Conservation (phyloP, 2,113 vertebrate species). For the Oreochromis aureus region DNA sequence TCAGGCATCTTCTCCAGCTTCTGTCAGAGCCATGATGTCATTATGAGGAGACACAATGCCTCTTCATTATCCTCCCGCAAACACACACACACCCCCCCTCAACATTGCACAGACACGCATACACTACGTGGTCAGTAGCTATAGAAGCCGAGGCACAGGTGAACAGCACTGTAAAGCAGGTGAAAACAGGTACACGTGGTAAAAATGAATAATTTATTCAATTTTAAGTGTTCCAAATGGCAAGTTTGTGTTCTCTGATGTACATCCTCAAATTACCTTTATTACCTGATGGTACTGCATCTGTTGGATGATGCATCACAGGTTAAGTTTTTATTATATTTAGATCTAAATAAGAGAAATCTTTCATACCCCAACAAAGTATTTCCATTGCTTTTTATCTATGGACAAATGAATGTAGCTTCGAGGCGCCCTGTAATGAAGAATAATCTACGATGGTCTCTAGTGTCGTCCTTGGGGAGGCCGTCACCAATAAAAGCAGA, state of each 20-base stretch:
- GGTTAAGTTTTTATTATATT: neutral
- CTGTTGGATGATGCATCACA: neutral
- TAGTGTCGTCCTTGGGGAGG: neutral
- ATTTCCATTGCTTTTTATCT: neutral
- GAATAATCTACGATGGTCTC: neutral
- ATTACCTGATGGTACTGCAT: neutral
- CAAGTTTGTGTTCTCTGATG: neutral
- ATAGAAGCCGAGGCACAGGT: constrained; percentile 13
- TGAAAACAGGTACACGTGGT: neutral
- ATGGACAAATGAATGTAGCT: neutral
- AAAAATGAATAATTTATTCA: neutral
- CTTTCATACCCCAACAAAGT: neutral
- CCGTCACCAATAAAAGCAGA: neutral
- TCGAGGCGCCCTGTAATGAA: neutral
- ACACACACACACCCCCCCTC: neutral
- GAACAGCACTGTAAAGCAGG: neutral
- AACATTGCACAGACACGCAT: neutral
- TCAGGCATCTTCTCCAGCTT: constrained; percentile 67
- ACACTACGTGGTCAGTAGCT: neutral
- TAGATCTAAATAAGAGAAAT: neutral
- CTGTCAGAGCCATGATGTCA: constrained; percentile 73
- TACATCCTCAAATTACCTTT: neutral
- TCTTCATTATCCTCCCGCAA: constrained; percentile 29
- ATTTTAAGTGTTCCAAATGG: neutral
- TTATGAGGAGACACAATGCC: constrained; percentile 64